Evolutionary conservation across 1,140 invertebrate genomes (phyloP), one percentile per base, ranked within the genome.

Genomic region (Conus ventricosus): DNA sequence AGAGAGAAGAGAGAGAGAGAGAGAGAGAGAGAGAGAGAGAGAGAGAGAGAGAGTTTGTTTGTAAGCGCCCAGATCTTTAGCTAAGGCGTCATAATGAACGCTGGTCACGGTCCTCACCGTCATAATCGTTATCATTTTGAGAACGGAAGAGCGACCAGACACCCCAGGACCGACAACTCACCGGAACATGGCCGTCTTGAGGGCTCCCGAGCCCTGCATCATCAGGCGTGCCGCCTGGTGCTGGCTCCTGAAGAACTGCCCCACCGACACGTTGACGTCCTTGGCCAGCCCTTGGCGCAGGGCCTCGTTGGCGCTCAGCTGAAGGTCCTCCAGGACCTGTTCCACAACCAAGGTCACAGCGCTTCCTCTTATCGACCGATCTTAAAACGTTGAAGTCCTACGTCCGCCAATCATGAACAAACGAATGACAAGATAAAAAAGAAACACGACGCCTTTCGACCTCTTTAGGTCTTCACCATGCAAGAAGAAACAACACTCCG

Each of bases 251-350:
- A 87, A 87, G 71, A 78, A 87, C 27, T 87, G 71, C 20, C 85
- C 85, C 51, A 87, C 25, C 6, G 85, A 87, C 85, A 80, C 85
- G 15, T 25, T 57, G 23, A 87, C 23, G 75, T 87, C 85, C 10
- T 10, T 25, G 23, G 85, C 85, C 75, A 25, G 39, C 23, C 85
- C 85, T n/a, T 53, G n/a, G 23, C 54, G 17, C 39, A 57, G 20
- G 51, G 75, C 85, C 71, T 11, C 51, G 85, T 80, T 80, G 71
- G 84, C 57, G 10, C n/a, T 25, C 25, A n/a, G 13, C 39, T 27
- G 17, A 23, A 87, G 71, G 23, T 80, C 85, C 10, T 87, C 85
- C 85, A 87, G 53, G 1, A 55, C 57, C 71, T n/a, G 57, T 51
- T n/a, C 13, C n/a, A 75, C 4, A 60, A 60, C 1, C 15, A 8